Evolutionary conservation across 2,888 invertebrate species (phyloP).

Genomic region (Lithosia quadra): DNA sequence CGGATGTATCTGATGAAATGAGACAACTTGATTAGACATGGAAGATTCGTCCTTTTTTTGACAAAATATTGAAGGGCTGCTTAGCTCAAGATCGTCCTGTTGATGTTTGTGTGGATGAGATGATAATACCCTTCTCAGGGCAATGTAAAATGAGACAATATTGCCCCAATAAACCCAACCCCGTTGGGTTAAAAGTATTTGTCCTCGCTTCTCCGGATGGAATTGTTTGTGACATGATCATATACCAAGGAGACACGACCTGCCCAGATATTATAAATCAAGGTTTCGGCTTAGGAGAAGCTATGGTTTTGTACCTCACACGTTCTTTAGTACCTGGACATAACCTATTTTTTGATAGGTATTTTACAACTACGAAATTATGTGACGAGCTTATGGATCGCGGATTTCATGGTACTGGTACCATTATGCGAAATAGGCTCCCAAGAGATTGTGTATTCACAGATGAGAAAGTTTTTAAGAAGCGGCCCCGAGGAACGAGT

Average conservation of each 20-base stretch:
- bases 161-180: slow-evolving; percentile 24
- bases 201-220: slow-evolving; percentile 19
- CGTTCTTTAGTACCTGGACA: slow-evolving; percentile 15
- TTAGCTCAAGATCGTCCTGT: neutral
- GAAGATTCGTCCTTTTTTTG: slow-evolving; percentile 12
- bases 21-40: slow-evolving; percentile 13
- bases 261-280: slow-evolving; percentile 2
- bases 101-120: slow-evolving; percentile 18
- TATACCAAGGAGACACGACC: slow-evolving; percentile 22
- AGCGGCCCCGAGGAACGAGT: too few species aligned
- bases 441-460: too few species aligned
- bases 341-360: slow-evolving; percentile 17
- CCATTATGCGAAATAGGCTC: too few species aligned
- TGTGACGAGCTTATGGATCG: slow-evolving; percentile 1
- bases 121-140: slow-evolving; percentile 26
- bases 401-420: slow-evolving; percentile 10
- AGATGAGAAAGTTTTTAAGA: too few species aligned
- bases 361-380: slow-evolving; percentile 17
- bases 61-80: slow-evolving; percentile 7
- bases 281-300: slow-evolving; percentile 1
- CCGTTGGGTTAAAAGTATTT: slow-evolving; percentile 22
- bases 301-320: neutral
- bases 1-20: slow-evolving; percentile 4
- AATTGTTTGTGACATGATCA: slow-evolving; percentile 12
- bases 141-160: slow-evolving; percentile 20